Evolutionary conservation across 2,797 vertebrate species (phyloP).

Genomic region (Propithecus perrieri): DNA sequence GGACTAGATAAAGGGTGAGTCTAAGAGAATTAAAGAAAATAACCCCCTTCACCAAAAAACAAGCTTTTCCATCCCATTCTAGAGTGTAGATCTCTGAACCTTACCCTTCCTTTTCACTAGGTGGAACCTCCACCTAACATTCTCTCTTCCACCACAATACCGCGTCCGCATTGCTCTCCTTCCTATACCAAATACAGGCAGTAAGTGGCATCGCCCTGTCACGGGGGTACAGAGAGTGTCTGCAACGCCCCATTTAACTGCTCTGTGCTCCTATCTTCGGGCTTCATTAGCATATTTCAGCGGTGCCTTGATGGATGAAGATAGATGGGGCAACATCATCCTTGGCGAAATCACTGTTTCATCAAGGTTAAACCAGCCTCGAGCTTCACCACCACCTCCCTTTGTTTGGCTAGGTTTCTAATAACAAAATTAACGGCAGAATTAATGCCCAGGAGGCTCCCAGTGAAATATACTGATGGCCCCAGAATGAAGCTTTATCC

Average conservation of each 20-base stretch:
- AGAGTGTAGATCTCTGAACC: rapidly evolving
- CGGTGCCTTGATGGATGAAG: conserved; percentile 94
- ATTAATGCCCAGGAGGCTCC: conserved; percentile 21
- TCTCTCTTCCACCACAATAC: background rate
- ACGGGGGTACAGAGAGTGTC: conserved; percentile 89
- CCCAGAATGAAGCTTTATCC: conserved; percentile 61
- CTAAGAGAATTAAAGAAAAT: background rate
- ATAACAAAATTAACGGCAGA: conserved; percentile 77
- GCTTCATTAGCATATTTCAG: conserved; percentile 96
- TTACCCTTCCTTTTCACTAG: background rate
- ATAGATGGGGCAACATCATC: conserved; percentile 95
- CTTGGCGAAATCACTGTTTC: conserved; percentile 97
- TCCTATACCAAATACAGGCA: conserved; percentile 90
- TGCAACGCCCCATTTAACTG: conserved; percentile 95
- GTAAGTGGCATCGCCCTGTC: conserved; percentile 92
- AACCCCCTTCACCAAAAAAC: too few species aligned
- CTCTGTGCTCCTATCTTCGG: conserved; percentile 88
- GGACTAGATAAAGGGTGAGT: background rate
- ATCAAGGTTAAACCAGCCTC: conserved; percentile 98
- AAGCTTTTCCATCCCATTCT: background rate
- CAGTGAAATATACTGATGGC: conserved; percentile 55
- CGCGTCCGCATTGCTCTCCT: background rate
- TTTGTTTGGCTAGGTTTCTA: conserved; percentile 84
- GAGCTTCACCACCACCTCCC: conserved; percentile 86
- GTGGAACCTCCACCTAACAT: background rate